phyloP scores from a whole-genome alignment of 1,140 invertebrate species.

The Camponotus vicinus region DNA sequence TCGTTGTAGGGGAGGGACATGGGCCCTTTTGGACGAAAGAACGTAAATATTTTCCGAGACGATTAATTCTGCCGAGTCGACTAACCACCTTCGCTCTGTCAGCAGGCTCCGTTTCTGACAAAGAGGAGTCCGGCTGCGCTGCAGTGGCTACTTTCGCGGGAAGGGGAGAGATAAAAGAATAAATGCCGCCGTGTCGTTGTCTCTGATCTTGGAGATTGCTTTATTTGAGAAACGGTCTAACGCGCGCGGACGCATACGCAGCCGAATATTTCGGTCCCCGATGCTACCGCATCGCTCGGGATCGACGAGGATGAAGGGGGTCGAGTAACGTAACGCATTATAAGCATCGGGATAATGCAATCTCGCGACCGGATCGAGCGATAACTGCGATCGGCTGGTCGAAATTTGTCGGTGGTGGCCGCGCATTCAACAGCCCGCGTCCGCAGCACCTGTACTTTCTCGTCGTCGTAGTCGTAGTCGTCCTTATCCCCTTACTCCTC shows the following conservation, averaged over 20 bases:
- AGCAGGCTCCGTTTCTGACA: slow-evolving; percentile 64
- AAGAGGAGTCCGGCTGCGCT: slow-evolving; percentile 61
- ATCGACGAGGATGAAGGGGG: not conserved
- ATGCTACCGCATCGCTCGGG: slow-evolving; percentile 17
- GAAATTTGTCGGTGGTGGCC: slow-evolving; percentile 76
- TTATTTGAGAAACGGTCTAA: slow-evolving; percentile 79
- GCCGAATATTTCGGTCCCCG: slow-evolving; percentile 68
- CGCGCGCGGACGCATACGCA: slow-evolving; percentile 55
- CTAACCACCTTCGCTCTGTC: slow-evolving; percentile 70
- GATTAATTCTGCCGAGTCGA: slow-evolving; percentile 73
- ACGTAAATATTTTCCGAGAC: slow-evolving; percentile 74
- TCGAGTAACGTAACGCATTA: slow-evolving; percentile 68
- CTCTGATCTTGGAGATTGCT: slow-evolving; percentile 80
- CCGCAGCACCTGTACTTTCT: slow-evolving; percentile 64
- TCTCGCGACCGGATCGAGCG: slow-evolving; percentile 76
- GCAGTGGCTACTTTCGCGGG: slow-evolving; percentile 64
- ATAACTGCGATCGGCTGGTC: slow-evolving; percentile 78
- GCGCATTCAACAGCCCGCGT: slow-evolving; percentile 41
- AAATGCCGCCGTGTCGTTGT: slow-evolving; percentile 71
- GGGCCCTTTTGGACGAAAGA: slow-evolving; percentile 64
- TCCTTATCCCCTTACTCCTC: not conserved
- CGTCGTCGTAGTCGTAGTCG: not conserved
- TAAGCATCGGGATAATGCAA: slow-evolving; percentile 79
- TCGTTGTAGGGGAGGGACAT: not conserved
- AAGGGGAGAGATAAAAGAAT: slow-evolving; percentile 52